phyloP scores from a whole-genome alignment of 2,797 vertebrate genomes.

The Antrozous pallidus region DNA sequence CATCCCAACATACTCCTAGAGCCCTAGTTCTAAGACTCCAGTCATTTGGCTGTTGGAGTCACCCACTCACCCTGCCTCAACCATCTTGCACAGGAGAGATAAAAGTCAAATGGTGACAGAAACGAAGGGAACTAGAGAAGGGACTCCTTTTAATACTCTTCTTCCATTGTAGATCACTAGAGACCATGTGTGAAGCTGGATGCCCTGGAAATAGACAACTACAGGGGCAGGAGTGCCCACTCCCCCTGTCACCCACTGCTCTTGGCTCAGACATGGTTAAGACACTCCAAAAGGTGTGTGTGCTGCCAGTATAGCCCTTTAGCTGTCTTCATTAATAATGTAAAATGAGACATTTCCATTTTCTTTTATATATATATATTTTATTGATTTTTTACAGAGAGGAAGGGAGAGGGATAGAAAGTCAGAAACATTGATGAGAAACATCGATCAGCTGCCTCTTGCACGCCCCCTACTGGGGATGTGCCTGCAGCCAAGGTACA shows the following conservation, averaged over 20 bases:
- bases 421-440: too few species aligned
- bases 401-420: too few species aligned
- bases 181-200: neutral
- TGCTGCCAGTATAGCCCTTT: neutral
- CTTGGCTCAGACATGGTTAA: neutral
- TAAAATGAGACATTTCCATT: neutral
- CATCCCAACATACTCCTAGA: neutral
- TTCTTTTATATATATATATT: too few species aligned
- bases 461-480: too few species aligned
- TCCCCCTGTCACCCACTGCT: neutral
- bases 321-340: neutral
- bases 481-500: too few species aligned
- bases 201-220: neutral
- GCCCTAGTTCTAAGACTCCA: too few species aligned
- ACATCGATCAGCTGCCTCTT: too few species aligned
- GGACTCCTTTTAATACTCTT: neutral
- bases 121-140: neutral
- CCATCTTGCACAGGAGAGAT: neutral
- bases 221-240: accelerated
- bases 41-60: neutral
- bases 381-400: too few species aligned
- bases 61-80: neutral
- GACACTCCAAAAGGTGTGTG: neutral
- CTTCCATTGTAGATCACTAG: neutral
- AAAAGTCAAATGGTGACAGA: neutral